Conservation (phyloP, 1,140 invertebrate genomes). For the Tetramorium simillimum region DNA sequence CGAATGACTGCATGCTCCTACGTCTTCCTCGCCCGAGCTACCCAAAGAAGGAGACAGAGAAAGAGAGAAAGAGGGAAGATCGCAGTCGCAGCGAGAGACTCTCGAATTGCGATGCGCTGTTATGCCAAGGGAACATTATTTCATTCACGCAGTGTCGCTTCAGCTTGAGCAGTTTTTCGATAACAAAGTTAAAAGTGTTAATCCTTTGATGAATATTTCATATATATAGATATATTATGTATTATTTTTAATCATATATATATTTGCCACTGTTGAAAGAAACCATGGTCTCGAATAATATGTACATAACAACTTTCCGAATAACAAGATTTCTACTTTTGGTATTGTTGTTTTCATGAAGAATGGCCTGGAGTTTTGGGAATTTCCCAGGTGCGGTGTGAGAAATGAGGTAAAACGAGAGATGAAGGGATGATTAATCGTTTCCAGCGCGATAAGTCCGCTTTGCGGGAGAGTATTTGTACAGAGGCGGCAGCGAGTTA, state of each 20-base stretch:
- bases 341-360: background rate
- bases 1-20: slow-evolving; percentile 68
- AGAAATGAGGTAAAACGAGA: background rate
- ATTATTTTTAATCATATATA: background rate
- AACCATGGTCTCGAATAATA: background rate
- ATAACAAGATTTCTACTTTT: background rate
- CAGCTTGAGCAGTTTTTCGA: background rate
- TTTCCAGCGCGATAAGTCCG: slow-evolving; percentile 42
- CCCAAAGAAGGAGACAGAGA: slow-evolving; percentile 2
- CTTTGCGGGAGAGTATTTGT: slow-evolving; percentile 45
- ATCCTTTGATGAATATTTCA: background rate
- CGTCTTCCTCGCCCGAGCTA: slow-evolving; percentile 57
- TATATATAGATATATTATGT: too few species aligned
- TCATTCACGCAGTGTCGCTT: slow-evolving; percentile 18
- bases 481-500: slow-evolving; percentile 68
- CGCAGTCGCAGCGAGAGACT: background rate
- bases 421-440: slow-evolving; percentile 51
- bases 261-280: background rate
- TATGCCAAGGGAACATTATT: background rate
- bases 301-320: background rate
- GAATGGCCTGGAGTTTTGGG: background rate
- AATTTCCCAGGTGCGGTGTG: slow-evolving; percentile 10
- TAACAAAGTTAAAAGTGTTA: background rate
- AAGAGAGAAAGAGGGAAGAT: slow-evolving; percentile 15
- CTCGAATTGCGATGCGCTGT: background rate